Percentiles rank a stretch among this genome's conserved stretches.
phyloP scores from a whole-genome alignment of 2,888 invertebrate species.

The Drosophila sordidula region DNA sequence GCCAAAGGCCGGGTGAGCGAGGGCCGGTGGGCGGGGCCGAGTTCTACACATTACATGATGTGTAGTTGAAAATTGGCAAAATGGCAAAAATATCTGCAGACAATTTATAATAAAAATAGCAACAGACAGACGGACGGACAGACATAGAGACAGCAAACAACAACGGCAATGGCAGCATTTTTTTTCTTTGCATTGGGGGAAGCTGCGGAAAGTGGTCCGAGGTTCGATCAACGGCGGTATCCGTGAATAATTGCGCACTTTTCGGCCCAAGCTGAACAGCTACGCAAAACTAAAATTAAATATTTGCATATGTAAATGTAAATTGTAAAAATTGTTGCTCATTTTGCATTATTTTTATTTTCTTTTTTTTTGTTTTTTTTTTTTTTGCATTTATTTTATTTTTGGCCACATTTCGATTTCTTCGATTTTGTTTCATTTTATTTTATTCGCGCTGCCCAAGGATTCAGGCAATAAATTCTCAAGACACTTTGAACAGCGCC shows the following conservation, averaged over 20 bases:
- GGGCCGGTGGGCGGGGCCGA: not conserved
- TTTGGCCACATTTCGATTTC: conserved; percentile 16
- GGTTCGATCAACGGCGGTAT: conserved; percentile 48
- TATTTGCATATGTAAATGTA: conserved; percentile 32
- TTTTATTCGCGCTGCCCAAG: conserved; percentile 46
- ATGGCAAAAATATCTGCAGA: conserved; percentile 57
- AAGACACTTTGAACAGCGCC: conserved; percentile 62
- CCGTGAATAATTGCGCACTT: conserved; percentile 74
- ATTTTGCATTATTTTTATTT: conserved; percentile 26
- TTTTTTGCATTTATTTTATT: conserved; percentile 2
- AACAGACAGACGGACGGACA: conserved; percentile 38
- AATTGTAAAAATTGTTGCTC: conserved; percentile 41
- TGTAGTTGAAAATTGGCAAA: conserved; percentile 75
- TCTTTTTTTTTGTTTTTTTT: no score
- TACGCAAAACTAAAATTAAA: conserved; percentile 47
- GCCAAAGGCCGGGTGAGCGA: conserved; percentile 16
- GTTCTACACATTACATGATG: conserved; percentile 70
- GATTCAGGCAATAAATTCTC: conserved; percentile 74
- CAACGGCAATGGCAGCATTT: conserved; percentile 31
- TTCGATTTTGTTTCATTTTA: conserved; percentile 12
- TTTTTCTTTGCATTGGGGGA: not conserved
- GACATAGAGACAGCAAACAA: conserved; percentile 16
- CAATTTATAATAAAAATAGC: conserved; percentile 71
- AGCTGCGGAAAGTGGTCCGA: not conserved
- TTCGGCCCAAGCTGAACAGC: conserved; percentile 29